Evolutionary conservation across 1,140 invertebrate genomes (phyloP), one percentile per base, ranked within the genome.

Genomic region (Riptortus pedestris): DNA sequence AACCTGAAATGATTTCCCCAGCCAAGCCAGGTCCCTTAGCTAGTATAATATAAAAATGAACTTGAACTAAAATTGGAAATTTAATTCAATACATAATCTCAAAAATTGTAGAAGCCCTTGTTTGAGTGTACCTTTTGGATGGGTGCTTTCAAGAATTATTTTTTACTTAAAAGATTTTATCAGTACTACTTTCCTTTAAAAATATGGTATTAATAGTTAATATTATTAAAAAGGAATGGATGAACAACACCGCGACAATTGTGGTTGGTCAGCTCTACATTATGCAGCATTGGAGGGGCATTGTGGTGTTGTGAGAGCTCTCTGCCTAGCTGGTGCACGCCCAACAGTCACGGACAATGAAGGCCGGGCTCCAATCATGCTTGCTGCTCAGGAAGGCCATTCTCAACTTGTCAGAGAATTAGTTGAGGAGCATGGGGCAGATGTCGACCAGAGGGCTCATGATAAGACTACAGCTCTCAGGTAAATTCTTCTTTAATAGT

Each of bases 381-480:
- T 96, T 18, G 92, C 93, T 0, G 87, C 91, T 0, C 82, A 95
- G 73, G 92, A 94, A 74, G 91, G 92, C 16, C 90, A 93, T 71
- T 80, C 81, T 0, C 74, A 78, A 59, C 78, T 93, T 14, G 85
- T 89, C 0, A 80, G 82, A 65, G 76, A 82, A 59, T 77, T 93
- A 2, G 70, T 93, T n/a, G 82, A 86, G 65, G 80, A 84, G 57
- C 83, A 87, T 73, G 81, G 79, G 29, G 88, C 90, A 20, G 84
- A 86, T 5, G 86, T 93, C 4, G 89, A 96, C 76, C 90, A 93
- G 71, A 81, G 86, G 59, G 91, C 93, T 26, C 90, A 95, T 72
- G 93, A 96, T 75, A 93, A 93, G 4, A 93, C 93, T 76, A 96
- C 93, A 4, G 90, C 94, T 0, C 79, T 97, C n/a, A 83, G 93